These are phyloP conservation scores for Toxotes lorentzi DNA, from an alignment of 2,797 vertebrate species.

Conservation along the genomic window DNA sequence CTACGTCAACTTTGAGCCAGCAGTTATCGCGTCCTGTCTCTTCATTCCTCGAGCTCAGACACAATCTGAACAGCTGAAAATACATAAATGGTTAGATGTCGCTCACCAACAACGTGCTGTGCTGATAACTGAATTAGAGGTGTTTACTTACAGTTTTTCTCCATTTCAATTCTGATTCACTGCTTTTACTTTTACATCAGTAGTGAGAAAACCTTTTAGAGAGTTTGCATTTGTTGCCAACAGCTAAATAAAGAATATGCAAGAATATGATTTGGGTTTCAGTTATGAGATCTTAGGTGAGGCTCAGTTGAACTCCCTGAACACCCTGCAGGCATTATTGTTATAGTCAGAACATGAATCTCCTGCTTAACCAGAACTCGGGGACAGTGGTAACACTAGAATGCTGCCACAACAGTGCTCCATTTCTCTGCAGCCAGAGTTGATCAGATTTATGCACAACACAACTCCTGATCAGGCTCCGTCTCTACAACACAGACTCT, in stretches of 20 bases:
- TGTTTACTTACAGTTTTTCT: background rate
- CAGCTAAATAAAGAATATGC: background rate
- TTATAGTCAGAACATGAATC: conserved; percentile 53
- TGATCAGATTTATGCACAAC: conserved; percentile 25
- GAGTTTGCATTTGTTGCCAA: background rate
- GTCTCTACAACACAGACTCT: conserved; percentile 2
- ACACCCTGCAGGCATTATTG: conserved; percentile 25
- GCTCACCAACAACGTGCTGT: background rate
- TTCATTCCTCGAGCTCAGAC: background rate
- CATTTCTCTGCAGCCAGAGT: conserved; percentile 22
- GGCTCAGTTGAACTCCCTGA: conserved; percentile 17
- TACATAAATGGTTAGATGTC: background rate
- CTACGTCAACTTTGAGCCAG: conserved; percentile 14
- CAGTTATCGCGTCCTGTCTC: conserved; percentile 7
- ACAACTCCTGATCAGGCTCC: conserved; percentile 7
- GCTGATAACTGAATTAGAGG: background rate
- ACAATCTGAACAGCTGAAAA: conserved; percentile 14
- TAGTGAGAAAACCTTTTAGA: background rate
- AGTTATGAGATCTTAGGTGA: conserved; percentile 11
- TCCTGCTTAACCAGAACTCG: conserved; percentile 57
- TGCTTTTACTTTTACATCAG: background rate
- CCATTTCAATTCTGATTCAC: background rate
- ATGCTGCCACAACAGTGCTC: conserved; percentile 29
- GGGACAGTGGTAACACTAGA: conserved; percentile 44
- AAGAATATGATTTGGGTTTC: background rate